Percentiles rank a stretch among this genome's conserved stretches.
phyloP scores from a whole-genome alignment of 2,113 vertebrate genomes.

The Trichechus manatus region DNA sequence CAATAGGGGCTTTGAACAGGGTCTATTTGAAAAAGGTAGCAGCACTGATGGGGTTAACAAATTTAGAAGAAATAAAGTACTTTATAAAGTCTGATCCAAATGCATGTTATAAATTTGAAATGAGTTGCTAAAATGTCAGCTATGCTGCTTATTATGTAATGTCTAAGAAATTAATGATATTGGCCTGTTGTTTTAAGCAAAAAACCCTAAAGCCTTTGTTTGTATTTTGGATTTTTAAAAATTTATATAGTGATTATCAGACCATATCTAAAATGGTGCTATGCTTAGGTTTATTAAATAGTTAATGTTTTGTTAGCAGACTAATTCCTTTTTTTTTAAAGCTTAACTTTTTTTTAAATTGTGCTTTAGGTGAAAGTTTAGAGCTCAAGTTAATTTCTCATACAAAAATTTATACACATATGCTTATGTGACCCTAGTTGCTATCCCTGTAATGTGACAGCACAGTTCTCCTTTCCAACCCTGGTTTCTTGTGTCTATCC shows the following conservation, averaged over 20 bases:
- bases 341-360: no score
- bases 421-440: no score
- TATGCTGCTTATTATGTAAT: background rate
- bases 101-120: background rate
- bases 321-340: background rate
- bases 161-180: slow-evolving; percentile 66
- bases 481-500: no score
- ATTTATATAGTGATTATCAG: background rate
- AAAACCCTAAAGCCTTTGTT: background rate
- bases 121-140: slow-evolving; percentile 46
- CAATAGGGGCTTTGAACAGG: background rate
- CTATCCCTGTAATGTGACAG: no score
- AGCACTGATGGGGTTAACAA: slow-evolving; percentile 24
- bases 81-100: slow-evolving; percentile 68
- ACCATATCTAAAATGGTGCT: background rate
- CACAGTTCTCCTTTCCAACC: no score
- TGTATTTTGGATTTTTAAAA: background rate
- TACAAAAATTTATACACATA: no score
- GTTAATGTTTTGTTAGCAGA: slow-evolving; percentile 5
- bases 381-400: no score
- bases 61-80: slow-evolving; percentile 20
- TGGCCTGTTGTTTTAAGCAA: slow-evolving; percentile 60
- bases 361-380: no score
- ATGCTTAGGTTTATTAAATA: background rate
- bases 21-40: slow-evolving; percentile 27